phyloP scores from a whole-genome alignment of 2,797 vertebrate species.

The Tapirus indicus region DNA sequence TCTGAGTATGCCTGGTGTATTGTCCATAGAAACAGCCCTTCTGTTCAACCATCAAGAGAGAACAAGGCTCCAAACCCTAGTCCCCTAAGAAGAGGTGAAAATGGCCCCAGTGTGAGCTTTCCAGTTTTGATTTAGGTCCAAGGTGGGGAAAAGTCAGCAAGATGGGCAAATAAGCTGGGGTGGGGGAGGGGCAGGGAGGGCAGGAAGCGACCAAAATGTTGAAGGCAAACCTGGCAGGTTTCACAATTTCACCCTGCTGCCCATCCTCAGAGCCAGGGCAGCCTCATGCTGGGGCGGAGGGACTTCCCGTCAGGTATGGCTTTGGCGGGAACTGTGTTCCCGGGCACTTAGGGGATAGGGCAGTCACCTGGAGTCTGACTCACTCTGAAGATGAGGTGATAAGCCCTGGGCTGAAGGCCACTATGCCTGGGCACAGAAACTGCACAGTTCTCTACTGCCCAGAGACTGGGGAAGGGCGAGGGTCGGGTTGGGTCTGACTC shows the following conservation, averaged over 20 bases:
- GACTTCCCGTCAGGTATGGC: constrained; percentile 38
- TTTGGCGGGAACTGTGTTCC: not conserved
- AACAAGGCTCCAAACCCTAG: not conserved
- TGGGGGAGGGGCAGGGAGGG: fast-evolving
- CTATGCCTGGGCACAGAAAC: not conserved
- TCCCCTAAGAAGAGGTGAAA: not conserved
- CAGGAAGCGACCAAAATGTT: not conserved
- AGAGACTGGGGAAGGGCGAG: not conserved
- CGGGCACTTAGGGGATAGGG: not conserved
- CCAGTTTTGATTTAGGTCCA: not conserved
- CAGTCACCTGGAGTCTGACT: constrained; percentile 23
- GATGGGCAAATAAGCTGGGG: not conserved
- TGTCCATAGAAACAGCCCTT: not conserved
- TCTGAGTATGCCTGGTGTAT: not conserved
- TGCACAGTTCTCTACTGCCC: not conserved
- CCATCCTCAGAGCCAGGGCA: not conserved
- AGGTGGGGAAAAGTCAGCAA: not conserved
- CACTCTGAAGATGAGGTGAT: constrained; percentile 42
- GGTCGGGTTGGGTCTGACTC: not conserved
- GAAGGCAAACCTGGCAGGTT: not conserved
- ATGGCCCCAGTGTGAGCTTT: not conserved
- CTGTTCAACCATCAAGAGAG: not conserved
- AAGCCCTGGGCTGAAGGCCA: not conserved
- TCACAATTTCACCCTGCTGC: not conserved
- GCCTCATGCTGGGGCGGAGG: not conserved